Conservation (phyloP, 2,888 invertebrate genomes). For the Oligia latruncula region DNA sequence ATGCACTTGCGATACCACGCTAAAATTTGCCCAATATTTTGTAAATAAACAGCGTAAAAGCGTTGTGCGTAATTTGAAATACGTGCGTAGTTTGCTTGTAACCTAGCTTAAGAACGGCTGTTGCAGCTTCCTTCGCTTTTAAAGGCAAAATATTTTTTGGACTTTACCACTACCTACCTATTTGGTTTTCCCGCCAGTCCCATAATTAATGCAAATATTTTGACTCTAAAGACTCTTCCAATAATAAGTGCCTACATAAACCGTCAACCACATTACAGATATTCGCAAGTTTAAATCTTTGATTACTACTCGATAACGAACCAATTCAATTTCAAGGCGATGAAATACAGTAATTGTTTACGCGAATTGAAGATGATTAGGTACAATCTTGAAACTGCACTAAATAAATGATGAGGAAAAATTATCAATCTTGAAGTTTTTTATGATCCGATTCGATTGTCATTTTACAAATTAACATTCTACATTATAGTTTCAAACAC, state of each 20-base stretch:
- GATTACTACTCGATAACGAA: slow-evolving; percentile 30
- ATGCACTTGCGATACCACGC: slow-evolving; percentile 2
- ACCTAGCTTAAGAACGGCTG: not conserved
- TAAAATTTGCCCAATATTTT: not conserved
- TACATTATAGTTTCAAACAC: not conserved
- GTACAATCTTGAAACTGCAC: slow-evolving; percentile 3
- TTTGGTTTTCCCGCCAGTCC: not conserved
- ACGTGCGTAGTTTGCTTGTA: not conserved
- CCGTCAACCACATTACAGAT: slow-evolving; percentile 25
- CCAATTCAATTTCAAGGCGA: slow-evolving; percentile 24
- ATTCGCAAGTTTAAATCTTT: slow-evolving; percentile 34
- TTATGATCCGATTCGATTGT: not conserved
- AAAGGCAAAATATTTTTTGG: not conserved
- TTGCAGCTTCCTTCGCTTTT: not conserved
- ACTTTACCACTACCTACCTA: not conserved
- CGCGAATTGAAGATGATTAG: not conserved
- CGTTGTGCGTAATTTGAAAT: not conserved
- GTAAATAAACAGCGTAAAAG: not conserved
- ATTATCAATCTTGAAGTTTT: slow-evolving; percentile 8
- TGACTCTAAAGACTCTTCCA: not conserved
- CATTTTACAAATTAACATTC: not conserved
- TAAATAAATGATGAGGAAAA: slow-evolving; percentile 8
- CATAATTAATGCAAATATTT: not conserved
- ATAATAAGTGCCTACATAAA: not conserved
- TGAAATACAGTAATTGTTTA: slow-evolving; percentile 17